A percentile compares a stretch with the other conserved stretches of the same genome.
phyloP scores from a whole-genome alignment of 2,797 vertebrate genomes.

The Pogoniulus pusillus region DNA sequence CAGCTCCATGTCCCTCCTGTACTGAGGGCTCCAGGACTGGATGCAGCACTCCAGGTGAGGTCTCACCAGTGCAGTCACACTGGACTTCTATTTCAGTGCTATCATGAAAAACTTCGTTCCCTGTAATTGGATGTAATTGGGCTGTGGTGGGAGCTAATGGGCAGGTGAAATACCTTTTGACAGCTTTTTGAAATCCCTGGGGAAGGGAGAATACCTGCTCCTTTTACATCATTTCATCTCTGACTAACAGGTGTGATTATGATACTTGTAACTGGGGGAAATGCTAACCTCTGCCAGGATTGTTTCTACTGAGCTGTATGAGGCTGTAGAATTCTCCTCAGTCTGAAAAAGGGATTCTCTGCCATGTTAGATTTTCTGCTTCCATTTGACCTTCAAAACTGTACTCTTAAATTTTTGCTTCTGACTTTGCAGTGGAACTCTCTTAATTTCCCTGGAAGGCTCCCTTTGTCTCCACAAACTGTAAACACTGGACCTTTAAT shows the following conservation, averaged over 20 bases:
- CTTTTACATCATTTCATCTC: background rate
- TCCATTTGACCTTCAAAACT: background rate
- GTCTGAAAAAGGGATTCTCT: background rate
- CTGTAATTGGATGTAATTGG: slow-evolving; percentile 10
- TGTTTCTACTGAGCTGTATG: background rate
- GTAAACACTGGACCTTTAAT: background rate
- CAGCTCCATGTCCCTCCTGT: too few species aligned
- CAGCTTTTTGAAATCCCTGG: background rate
- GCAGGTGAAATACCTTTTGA: background rate
- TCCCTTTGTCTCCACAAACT: background rate
- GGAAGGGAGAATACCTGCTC: background rate
- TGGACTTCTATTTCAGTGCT: background rate
- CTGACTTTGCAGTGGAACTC: background rate
- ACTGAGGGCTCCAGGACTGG: too few species aligned
- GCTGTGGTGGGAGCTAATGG: background rate
- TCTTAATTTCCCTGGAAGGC: background rate
- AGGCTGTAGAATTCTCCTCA: background rate
- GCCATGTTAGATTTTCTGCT: background rate
- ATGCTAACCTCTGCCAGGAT: background rate
- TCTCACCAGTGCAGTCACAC: background rate
- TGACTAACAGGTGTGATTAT: background rate
- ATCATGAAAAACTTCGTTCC: background rate
- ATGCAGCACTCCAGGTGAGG: too few species aligned
- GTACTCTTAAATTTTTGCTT: background rate
- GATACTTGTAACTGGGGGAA: background rate